These are phyloP conservation scores for Tenthredo distinguenda DNA, from an alignment of 2,888 invertebrate species.

Conservation along the genomic window DNA sequence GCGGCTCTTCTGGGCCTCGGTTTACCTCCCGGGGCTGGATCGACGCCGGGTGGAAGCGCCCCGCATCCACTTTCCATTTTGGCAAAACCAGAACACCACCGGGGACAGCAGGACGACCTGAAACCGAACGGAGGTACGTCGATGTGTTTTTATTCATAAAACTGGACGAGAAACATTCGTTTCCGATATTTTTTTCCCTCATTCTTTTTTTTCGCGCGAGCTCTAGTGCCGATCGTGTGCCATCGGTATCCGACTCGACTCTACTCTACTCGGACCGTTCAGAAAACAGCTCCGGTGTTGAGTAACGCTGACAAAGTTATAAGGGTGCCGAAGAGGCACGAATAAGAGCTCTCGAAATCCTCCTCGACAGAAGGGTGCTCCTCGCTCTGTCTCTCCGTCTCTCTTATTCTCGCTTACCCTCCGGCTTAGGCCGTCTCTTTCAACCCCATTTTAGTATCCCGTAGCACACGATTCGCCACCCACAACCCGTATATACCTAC, in stretches of 20 bases:
- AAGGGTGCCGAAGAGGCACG: conserved; percentile 63
- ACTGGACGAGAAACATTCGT: background rate
- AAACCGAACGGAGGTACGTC: conserved; percentile 87
- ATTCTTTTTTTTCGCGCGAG: background rate
- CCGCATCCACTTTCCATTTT: conserved; percentile 89
- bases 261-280: conserved; percentile 14
- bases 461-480: conserved; percentile 38
- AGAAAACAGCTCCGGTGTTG: conserved; percentile 45
- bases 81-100: conserved; percentile 88
- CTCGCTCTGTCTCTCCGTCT: conserved; percentile 59
- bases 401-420: conserved; percentile 21
- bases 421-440: conserved; percentile 52
- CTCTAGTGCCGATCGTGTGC: conserved; percentile 13
- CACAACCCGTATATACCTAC: background rate
- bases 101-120: conserved; percentile 84
- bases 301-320: conserved; percentile 74
- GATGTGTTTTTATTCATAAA: background rate
- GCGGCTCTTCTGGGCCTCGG: conserved; percentile 79
- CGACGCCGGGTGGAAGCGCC: conserved; percentile 84
- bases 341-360: conserved; percentile 73
- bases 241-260: conserved; percentile 18
- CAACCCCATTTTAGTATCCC: conserved; percentile 41
- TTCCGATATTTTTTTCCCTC: background rate
- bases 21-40: conserved; percentile 77
- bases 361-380: conserved; percentile 73